These are phyloP conservation scores for Hemicentrotus pulcherrimus DNA, from an alignment of 35 echinoderm and acorn worm genomes.

Conservation along the genomic window DNA sequence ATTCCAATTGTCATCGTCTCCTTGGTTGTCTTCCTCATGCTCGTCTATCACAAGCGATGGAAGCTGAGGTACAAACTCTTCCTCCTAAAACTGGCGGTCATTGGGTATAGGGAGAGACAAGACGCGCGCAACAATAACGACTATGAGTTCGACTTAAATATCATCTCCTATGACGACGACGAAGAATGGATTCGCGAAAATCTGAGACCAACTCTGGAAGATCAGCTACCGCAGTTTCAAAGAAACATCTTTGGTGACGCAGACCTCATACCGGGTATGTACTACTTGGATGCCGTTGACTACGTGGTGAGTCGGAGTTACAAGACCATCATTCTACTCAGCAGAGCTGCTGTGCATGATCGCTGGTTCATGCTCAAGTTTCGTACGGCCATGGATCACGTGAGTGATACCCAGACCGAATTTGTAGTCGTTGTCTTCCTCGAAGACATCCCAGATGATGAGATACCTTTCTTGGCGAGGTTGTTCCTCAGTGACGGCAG, in stretches of 20 bases:
- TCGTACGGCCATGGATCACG: constrained; percentile 10
- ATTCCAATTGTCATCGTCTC: neutral
- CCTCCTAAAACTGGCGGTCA: neutral
- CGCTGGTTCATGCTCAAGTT: constrained; percentile 7
- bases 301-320: neutral
- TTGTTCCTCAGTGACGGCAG: neutral
- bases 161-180: constrained; percentile 28
- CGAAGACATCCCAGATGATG: neutral
- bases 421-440: constrained; percentile 10
- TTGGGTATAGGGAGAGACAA: neutral
- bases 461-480: neutral
- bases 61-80: constrained; percentile 14
- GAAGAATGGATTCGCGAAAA: neutral
- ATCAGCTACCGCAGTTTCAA: neutral
- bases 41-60: constrained; percentile 1
- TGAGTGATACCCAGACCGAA: neutral
- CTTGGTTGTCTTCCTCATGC: too few species aligned
- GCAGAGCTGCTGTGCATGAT: neutral
- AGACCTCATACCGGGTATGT: neutral
- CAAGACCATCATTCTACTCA: constrained; percentile 7
- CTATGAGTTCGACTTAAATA: constrained; percentile 16
- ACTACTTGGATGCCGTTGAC: constrained; percentile 19
- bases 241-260: constrained; percentile 23
- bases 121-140: neutral
- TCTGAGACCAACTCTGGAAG: neutral